Percentiles rank a stretch among this genome's conserved stretches.
Evolutionary conservation across 2,113 vertebrate species (phyloP).

Genomic region (Grallaria varia): DNA sequence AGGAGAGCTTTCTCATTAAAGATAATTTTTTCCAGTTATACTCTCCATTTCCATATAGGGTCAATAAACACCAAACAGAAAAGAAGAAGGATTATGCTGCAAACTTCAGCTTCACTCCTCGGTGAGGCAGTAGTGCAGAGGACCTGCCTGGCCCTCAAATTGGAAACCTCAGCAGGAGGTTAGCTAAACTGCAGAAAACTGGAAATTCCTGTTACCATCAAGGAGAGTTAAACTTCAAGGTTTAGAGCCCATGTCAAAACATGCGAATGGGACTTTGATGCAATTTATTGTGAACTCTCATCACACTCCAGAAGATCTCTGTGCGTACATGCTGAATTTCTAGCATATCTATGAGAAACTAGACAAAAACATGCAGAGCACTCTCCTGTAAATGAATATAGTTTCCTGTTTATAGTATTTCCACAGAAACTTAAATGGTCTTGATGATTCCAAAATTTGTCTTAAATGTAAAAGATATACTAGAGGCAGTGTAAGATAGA

Average conservation of each 20-base stretch:
- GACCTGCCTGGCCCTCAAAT: neutral
- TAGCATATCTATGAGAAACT: neutral
- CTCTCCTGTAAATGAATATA: neutral
- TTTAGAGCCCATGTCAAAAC: neutral
- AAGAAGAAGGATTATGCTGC: neutral
- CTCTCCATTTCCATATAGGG: neutral
- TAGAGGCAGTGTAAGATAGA: neutral
- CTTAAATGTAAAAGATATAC: neutral
- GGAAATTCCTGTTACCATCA: neutral
- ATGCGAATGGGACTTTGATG: neutral
- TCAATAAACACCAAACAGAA: neutral
- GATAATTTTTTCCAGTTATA: neutral
- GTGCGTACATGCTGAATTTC: neutral
- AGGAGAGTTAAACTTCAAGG: neutral
- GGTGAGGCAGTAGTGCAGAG: neutral
- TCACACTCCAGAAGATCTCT: neutral
- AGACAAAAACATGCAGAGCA: neutral
- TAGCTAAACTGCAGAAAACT: neutral
- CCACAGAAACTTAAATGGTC: neutral
- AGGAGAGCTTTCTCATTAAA: neutral
- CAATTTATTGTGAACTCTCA: neutral
- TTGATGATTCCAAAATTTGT: neutral
- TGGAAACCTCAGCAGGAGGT: neutral
- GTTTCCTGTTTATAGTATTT: neutral
- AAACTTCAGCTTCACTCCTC: neutral